phyloP scores from a whole-genome alignment of 2,888 invertebrate genomes.

The Drosophila ustulata region DNA sequence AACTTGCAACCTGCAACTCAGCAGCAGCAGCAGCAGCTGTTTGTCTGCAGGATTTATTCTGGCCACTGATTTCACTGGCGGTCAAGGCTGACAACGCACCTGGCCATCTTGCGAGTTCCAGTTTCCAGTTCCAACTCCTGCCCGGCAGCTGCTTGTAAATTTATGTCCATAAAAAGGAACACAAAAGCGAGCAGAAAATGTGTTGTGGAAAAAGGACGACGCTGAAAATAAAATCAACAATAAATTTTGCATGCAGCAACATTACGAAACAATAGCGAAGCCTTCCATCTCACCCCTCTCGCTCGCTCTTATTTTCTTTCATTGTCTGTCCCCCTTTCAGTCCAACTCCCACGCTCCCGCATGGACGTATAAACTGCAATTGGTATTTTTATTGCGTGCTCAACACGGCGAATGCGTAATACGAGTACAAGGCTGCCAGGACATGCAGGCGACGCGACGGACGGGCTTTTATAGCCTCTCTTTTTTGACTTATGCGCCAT shows the following conservation, averaged over 20 bases:
- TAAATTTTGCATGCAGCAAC: slow-evolving; percentile 77
- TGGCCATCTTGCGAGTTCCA: slow-evolving; percentile 33
- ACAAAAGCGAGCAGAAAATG: slow-evolving; percentile 76
- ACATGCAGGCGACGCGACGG: slow-evolving; percentile 40
- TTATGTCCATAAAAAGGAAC: slow-evolving; percentile 79
- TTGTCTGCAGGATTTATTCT: slow-evolving; percentile 60
- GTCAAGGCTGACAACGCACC: slow-evolving; percentile 73
- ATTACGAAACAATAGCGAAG: slow-evolving; percentile 76
- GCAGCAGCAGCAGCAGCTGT: slow-evolving; percentile 19
- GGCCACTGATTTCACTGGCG: slow-evolving; percentile 65
- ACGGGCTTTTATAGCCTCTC: slow-evolving; percentile 63
- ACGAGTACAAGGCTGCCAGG: slow-evolving; percentile 59
- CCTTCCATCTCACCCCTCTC: neutral
- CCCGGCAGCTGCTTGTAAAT: slow-evolving; percentile 73
- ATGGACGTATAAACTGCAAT: slow-evolving; percentile 66
- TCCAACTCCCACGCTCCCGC: neutral
- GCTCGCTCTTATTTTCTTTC: neutral
- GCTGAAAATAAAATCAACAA: slow-evolving; percentile 80
- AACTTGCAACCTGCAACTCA: slow-evolving; percentile 36
- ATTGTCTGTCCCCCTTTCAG: slow-evolving; percentile 12
- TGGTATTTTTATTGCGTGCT: slow-evolving; percentile 81
- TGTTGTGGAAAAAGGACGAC: slow-evolving; percentile 79
- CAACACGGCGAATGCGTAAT: slow-evolving; percentile 81
- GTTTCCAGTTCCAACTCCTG: slow-evolving; percentile 23
- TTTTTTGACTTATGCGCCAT: slow-evolving; percentile 76